These are phyloP conservation scores for Cancer borealis DNA, from an alignment of 2,888 invertebrate species.

Conservation along the genomic window DNA sequence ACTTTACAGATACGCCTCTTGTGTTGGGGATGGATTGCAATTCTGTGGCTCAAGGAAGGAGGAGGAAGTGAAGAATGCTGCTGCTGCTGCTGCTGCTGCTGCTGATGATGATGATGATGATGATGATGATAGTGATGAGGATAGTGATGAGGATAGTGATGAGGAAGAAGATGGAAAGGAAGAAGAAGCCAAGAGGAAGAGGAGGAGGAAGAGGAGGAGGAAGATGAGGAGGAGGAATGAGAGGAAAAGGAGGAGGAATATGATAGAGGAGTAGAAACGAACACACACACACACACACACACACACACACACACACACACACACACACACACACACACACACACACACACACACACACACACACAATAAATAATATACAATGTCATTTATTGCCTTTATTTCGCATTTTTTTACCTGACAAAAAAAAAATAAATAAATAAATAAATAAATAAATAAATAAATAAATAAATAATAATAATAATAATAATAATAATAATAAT, in stretches of 20 bases:
- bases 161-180: slow-evolving; percentile 6
- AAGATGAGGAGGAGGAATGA: not conserved
- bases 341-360: slow-evolving; percentile 50
- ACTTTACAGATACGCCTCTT: slow-evolving; percentile 83
- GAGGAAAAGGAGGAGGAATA: not conserved
- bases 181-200: not conserved
- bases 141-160: not conserved
- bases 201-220: not conserved
- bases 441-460: not conserved
- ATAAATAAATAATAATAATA: not conserved
- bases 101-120: not conserved
- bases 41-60: slow-evolving; percentile 69
- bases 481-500: not conserved
- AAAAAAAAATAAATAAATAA: not conserved
- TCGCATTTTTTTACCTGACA: not conserved
- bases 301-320: slow-evolving; percentile 55
- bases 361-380: too few species aligned
- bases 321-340: slow-evolving; percentile 51
- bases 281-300: slow-evolving; percentile 53
- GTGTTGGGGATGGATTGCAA: slow-evolving; percentile 83
- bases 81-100: not conserved
- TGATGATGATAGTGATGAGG: not conserved
- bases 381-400: too few species aligned
- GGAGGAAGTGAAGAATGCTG: not conserved
- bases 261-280: not conserved